Conservation (phyloP, 2,888 invertebrate genomes). For the Dicranocentrus wangi region DNA sequence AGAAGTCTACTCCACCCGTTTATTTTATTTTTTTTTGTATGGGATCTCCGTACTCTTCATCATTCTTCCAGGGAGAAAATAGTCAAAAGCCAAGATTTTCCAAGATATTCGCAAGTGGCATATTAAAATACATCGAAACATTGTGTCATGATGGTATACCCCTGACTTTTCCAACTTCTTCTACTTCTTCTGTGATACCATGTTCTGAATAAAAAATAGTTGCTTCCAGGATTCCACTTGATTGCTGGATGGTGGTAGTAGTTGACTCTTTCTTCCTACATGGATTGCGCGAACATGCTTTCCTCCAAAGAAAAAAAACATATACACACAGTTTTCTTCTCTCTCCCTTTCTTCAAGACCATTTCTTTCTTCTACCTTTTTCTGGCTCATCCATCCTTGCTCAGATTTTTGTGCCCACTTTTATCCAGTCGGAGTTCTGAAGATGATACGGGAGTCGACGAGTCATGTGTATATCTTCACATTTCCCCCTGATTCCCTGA, state of each 20-base stretch:
- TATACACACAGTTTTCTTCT: background rate
- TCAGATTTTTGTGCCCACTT: background rate
- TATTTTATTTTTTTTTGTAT: too few relatives aligned
- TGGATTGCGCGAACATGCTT: too few relatives aligned
- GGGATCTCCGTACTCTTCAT: too few relatives aligned
- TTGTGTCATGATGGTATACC: background rate
- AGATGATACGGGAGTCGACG: too few relatives aligned
- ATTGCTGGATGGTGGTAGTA: slow-evolving; percentile 21
- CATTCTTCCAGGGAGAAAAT: background rate
- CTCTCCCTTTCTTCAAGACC: too few relatives aligned
- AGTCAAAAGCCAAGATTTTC: too few relatives aligned
- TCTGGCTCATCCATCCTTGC: background rate
- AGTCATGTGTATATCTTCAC: slow-evolving; percentile 22
- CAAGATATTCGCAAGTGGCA: slow-evolving; percentile 48
- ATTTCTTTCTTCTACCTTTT: too few relatives aligned
- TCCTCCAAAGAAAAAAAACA: too few relatives aligned
- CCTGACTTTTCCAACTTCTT: background rate
- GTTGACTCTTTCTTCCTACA: too few relatives aligned
- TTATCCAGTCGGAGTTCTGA: too few relatives aligned
- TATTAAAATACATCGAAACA: slow-evolving; percentile 27
- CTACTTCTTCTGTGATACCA: background rate
- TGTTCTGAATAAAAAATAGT: slow-evolving; percentile 22
- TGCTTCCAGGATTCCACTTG: slow-evolving; percentile 23
- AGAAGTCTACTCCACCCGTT: too few relatives aligned
- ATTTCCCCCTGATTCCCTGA: slow-evolving; percentile 45